Percentiles rank a stretch among this genome's conserved stretches.
These are phyloP conservation scores for Dendronephthya gigantea DNA, from an alignment of 64 coral and sea anemone species.

Conservation along the genomic window DNA sequence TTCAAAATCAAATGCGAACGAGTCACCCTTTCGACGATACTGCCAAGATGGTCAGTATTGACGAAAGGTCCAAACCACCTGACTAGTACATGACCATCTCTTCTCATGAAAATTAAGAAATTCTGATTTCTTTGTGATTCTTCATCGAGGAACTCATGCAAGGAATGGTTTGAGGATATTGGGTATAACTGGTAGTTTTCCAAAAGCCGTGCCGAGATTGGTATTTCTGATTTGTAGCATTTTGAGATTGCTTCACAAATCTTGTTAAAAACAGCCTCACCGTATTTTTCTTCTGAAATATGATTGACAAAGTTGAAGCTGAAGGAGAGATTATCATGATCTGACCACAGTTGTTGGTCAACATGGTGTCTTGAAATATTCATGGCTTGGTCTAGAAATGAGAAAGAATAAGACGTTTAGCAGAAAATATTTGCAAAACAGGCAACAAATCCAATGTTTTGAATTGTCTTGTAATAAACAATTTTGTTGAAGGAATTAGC, in stretches of 20 bases:
- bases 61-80: constrained; percentile 7
- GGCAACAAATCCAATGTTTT: too few relatives aligned
- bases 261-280: background rate
- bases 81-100: background rate
- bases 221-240: background rate
- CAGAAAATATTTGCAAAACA: too few relatives aligned
- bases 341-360: background rate
- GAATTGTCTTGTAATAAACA: too few relatives aligned
- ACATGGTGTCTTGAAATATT: background rate
- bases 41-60: background rate
- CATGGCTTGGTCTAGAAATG: too few relatives aligned
- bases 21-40: background rate
- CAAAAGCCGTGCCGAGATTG: background rate
- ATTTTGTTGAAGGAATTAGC: too few relatives aligned
- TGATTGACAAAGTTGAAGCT: background rate
- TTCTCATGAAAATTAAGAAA: background rate
- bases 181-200: background rate
- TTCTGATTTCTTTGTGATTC: background rate
- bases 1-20: background rate
- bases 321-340: background rate
- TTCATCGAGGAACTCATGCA: constrained; percentile 17
- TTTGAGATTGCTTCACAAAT: background rate
- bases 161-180: background rate
- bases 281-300: background rate
- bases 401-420: too few relatives aligned